Percentiles rank a stretch among this genome's conserved stretches.
These are phyloP conservation scores for Liopterus haemorrhoidalis DNA, from an alignment of 2,888 invertebrate genomes.

Conservation along the genomic window DNA sequence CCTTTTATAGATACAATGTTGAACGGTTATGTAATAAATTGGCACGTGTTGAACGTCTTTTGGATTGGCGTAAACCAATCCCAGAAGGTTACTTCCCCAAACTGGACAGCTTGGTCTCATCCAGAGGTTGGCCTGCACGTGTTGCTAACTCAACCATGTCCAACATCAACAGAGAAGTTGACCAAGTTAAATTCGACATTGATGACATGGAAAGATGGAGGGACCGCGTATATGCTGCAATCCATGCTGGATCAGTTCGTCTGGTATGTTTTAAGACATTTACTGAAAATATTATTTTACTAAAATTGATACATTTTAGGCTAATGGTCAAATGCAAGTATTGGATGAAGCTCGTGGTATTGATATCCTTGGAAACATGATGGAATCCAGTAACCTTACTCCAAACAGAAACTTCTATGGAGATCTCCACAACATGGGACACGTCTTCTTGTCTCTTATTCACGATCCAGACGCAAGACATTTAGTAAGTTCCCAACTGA, in stretches of 20 bases:
- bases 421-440: slow-evolving; percentile 77
- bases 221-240: slow-evolving; percentile 64
- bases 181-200: slow-evolving; percentile 61
- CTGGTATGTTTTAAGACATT: slow-evolving; percentile 53
- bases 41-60: slow-evolving; percentile 56
- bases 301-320: slow-evolving; percentile 43
- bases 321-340: slow-evolving; percentile 50
- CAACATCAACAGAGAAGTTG: slow-evolving; percentile 62
- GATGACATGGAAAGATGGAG: slow-evolving; percentile 71
- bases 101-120: slow-evolving; percentile 70
- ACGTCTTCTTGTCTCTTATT: slow-evolving; percentile 66
- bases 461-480: slow-evolving; percentile 77
- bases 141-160: slow-evolving; percentile 51
- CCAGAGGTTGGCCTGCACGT: slow-evolving; percentile 69
- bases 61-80: slow-evolving; percentile 64
- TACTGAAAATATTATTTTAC: no score
- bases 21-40: slow-evolving; percentile 71
- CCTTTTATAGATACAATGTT: slow-evolving; percentile 58
- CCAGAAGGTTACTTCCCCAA: slow-evolving; percentile 79
- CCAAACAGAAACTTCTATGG: slow-evolving; percentile 68
- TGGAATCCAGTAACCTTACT: slow-evolving; percentile 67
- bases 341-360: slow-evolving; percentile 67
- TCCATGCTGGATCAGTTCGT: slow-evolving; percentile 57
- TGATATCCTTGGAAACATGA: slow-evolving; percentile 70
- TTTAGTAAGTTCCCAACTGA: slow-evolving; percentile 48